These are phyloP conservation scores for Andrena marginata DNA, from an alignment of 2,888 invertebrate species.

Conservation along the genomic window DNA sequence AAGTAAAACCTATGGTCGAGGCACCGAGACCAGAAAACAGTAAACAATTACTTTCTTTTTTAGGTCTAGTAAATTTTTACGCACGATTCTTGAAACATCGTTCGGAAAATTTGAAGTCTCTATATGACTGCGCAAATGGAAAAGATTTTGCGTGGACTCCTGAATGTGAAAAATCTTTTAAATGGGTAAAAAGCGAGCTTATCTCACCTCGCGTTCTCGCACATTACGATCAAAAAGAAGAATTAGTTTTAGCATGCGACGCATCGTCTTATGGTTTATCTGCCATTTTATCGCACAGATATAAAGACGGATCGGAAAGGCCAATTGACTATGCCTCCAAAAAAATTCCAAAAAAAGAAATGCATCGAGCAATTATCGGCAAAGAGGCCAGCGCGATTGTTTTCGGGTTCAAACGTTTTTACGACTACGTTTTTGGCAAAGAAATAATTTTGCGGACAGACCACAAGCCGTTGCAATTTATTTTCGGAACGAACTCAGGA, in stretches of 20 bases:
- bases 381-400: constrained; percentile 61
- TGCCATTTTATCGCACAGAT: constrained; percentile 41
- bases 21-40: constrained; percentile 63
- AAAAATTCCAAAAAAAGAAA: constrained; percentile 35
- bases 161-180: constrained; percentile 35
- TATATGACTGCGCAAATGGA: constrained; percentile 60
- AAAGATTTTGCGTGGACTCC: constrained; percentile 68
- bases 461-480: constrained; percentile 53
- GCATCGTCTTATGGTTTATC: constrained; percentile 28
- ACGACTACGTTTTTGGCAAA: not conserved
- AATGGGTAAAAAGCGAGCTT: constrained; percentile 59
- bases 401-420: constrained; percentile 56
- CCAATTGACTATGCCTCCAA: constrained; percentile 36
- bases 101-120: constrained; percentile 65
- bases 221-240: constrained; percentile 44
- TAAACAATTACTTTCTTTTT: constrained; percentile 68
- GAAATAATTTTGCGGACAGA: constrained; percentile 56
- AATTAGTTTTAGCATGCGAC: constrained; percentile 42
- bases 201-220: constrained; percentile 48
- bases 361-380: constrained; percentile 48
- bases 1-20: constrained; percentile 67
- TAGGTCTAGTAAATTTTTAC: constrained; percentile 78
- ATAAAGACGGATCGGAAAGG: constrained; percentile 24
- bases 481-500: constrained; percentile 45
- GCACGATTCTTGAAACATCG: constrained; percentile 75